Evolutionary conservation across 2,113 vertebrate species (phyloP), one percentile per base, ranked within the genome.

Genomic region (Sebastes fasciatus): DNA sequence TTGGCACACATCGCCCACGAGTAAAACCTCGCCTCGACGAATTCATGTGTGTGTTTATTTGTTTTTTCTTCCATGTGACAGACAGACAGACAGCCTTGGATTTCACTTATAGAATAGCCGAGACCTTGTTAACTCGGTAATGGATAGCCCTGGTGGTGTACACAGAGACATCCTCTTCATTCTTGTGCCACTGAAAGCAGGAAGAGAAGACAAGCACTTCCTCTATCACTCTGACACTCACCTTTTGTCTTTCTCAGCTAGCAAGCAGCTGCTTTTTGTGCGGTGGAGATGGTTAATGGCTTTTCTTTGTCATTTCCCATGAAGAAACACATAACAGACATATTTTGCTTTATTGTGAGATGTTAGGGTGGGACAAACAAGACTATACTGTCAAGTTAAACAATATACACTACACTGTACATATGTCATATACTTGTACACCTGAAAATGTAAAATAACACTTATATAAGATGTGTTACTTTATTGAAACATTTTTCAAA

Each of bases 271-370:
- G 62, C 34, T 84, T 21, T 84, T 77, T 77, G 57, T 6, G 64
- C 43, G 13, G 46, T 45, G 74, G 83, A 87, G 91, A 77, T 65
- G 64, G 74, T 77, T 91, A 83, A 82, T 89, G 81, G 89, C 88
- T 75, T 89, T 66, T 83, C 64, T 84, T 94, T 87, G 88, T 85
- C 74, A 86, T 93, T 97, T 97, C 96, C 96, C 96, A 95, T 95
- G 94, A 96, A 96, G 82, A 57, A 34, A 26, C 52, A 40, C n/a
- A 64, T 11, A 69, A 34, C n/a, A 13, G 5, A 61, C 74, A 87
- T 71, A n/a, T 19, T 83, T 84, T 73, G 4, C 61, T 77, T 40
- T 43, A 60, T 19, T 52, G 19, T 62, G 54, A 60, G 58, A 81
- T 69, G 43, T 21, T 17, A 21, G 42, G 64, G 43, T 75, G 21